These are phyloP conservation scores for Boloria euphrosyne DNA, from an alignment of 2,888 invertebrate genomes.

Conservation along the genomic window DNA sequence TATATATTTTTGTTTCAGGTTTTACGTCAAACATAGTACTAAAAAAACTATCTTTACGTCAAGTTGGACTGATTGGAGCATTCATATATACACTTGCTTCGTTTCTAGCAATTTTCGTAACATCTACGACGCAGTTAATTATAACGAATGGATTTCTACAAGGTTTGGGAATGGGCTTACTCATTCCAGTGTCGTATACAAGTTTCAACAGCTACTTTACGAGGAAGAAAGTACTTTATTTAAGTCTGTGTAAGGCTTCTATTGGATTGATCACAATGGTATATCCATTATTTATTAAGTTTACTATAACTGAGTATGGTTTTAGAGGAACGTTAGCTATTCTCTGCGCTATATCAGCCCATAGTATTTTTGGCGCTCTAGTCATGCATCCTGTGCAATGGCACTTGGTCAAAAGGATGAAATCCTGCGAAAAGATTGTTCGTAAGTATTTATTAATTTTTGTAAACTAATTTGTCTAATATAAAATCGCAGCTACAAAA, in stretches of 20 bases:
- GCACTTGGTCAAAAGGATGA: slow-evolving; percentile 82
- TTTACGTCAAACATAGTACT: slow-evolving; percentile 86
- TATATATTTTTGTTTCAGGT: slow-evolving; percentile 81
- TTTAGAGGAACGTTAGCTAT: slow-evolving; percentile 88
- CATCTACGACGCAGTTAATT: slow-evolving; percentile 83
- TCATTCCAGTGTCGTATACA: slow-evolving; percentile 87
- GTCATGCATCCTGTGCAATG: slow-evolving; percentile 88
- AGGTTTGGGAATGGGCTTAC: slow-evolving; percentile 86
- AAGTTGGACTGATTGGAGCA: slow-evolving; percentile 86
- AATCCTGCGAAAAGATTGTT: slow-evolving; percentile 69
- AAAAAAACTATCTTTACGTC: slow-evolving; percentile 84
- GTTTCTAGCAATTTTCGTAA: slow-evolving; percentile 84
- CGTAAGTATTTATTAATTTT: slow-evolving; percentile 59
- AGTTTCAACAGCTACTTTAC: slow-evolving; percentile 89
- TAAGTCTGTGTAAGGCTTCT: slow-evolving; percentile 86
- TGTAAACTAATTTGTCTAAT: neutral
- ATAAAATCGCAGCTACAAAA: neutral
- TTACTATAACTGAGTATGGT: slow-evolving; percentile 84
- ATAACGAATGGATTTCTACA: slow-evolving; percentile 85
- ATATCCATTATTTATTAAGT: slow-evolving; percentile 85
- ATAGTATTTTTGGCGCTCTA: slow-evolving; percentile 85
- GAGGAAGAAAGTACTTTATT: slow-evolving; percentile 86
- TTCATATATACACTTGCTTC: slow-evolving; percentile 84
- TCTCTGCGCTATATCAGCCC: slow-evolving; percentile 85
- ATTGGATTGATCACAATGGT: slow-evolving; percentile 86